Base-by-base conservation (phyloP, 1,140 invertebrate genomes). In the Drosophila subpulchrella region DNA sequence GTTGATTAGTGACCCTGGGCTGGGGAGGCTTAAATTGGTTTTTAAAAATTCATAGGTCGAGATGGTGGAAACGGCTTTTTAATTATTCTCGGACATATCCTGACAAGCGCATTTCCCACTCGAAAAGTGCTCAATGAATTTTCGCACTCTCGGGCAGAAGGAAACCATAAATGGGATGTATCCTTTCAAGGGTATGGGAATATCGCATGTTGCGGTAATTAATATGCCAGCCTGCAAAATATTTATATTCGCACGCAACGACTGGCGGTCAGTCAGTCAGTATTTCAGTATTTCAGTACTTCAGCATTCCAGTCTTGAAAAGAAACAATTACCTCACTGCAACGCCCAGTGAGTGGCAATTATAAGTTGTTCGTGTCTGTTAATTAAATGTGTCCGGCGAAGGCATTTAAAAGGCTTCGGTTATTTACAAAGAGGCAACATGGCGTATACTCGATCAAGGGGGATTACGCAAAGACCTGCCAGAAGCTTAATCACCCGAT, bases 361-460 rank as follows among this genome's bases (percentile, higher is more conserved):
- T 86, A 86, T 86, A 88, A 88, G 83, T 83, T 83, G 75, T 71
- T 83, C 84, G 83, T 89, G 84, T 89, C 83, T 89, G 83, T 88
- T 88, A 88, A 88, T 88, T 88, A 88, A 88, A 88, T 88, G 84
- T 89, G 84, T 88, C 83, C 86, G 74, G 84, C 74, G 75, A 80
- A 73, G 83, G 80, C 83, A 89, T 88, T 88, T 89, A 88, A 88
- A 77, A 83, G 82, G 84, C 84, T 77, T 85, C 83, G 81, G 75
- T 68, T 86, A 86, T 72, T 86, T 85, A 86, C 78, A 85, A 85
- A 85, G 63, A 65, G 34, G 17, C 60, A 59, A 71, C 71, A 82
- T 60, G 79, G 58, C 78, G 62, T 44, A 75, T 76, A 61, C 66
- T 66, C 62, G 56, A 48, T 48, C 48, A 44, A 44, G 56, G 46